Percentiles rank a stretch among this genome's conserved stretches.
Conservation (phyloP, 2,113 vertebrate species). For the Lasiurus borealis region DNA sequence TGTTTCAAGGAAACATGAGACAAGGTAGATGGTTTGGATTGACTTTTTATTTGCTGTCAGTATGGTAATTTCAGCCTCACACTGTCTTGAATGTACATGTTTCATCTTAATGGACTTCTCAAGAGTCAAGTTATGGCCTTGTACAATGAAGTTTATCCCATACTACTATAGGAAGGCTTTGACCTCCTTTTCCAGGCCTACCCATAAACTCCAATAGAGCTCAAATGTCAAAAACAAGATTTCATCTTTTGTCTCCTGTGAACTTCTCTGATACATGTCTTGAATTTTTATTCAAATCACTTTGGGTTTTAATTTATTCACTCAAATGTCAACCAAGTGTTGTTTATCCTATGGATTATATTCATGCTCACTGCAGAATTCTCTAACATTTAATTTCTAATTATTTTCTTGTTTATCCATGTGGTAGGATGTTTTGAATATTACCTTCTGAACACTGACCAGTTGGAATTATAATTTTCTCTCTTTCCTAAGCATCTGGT, state of each 20-base stretch:
- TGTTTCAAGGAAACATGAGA: slow-evolving; percentile 72
- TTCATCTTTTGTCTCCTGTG: slow-evolving; percentile 82
- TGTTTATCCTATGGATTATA: slow-evolving; percentile 85
- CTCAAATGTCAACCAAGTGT: slow-evolving; percentile 84
- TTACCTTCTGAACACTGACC: slow-evolving; percentile 83
- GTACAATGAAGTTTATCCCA: slow-evolving; percentile 40
- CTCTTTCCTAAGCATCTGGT: slow-evolving; percentile 78
- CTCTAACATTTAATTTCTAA: slow-evolving; percentile 84
- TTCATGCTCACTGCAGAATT: slow-evolving; percentile 85
- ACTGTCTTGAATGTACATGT: slow-evolving; percentile 58
- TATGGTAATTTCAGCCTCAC: slow-evolving; percentile 68
- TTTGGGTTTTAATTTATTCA: slow-evolving; percentile 86
- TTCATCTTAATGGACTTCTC: slow-evolving; percentile 76
- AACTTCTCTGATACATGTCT: slow-evolving; percentile 84
- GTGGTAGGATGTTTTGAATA: slow-evolving; percentile 82
- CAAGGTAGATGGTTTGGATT: slow-evolving; percentile 50
- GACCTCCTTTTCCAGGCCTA: slow-evolving; percentile 54
- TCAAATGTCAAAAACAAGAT: slow-evolving; percentile 67
- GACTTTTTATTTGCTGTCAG: slow-evolving; percentile 70
- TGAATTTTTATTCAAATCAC: slow-evolving; percentile 85
- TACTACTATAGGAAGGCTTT: slow-evolving; percentile 35
- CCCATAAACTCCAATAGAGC: slow-evolving; percentile 49
- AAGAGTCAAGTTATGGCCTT: slow-evolving; percentile 54
- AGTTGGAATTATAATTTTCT: slow-evolving; percentile 80
- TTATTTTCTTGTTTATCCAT: slow-evolving; percentile 85